phyloP scores from a whole-genome alignment of 1,140 invertebrate genomes.

The Onthophagus taurus region DNA sequence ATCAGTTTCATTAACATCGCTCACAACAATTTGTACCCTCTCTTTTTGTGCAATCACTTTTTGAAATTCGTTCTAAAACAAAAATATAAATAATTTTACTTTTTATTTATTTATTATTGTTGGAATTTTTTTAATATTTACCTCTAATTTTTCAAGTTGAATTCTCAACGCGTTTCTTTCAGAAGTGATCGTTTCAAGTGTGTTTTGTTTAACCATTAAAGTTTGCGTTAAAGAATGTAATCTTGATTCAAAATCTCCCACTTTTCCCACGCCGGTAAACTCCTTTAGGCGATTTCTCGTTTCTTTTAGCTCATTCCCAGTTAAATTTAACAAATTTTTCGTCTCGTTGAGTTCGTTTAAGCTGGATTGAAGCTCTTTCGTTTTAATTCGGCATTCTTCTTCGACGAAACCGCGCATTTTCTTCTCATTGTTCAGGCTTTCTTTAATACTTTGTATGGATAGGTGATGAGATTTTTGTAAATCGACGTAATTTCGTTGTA shows the following conservation, averaged over 20 bases:
- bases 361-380: slow-evolving; percentile 37
- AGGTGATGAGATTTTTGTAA: slow-evolving; percentile 25
- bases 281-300: slow-evolving; percentile 18
- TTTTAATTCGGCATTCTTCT: slow-evolving; percentile 46
- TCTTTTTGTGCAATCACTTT: slow-evolving; percentile 24
- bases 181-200: slow-evolving; percentile 63
- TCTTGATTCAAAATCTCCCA: slow-evolving; percentile 54
- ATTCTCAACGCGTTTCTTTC: slow-evolving; percentile 70
- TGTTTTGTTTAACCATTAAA: slow-evolving; percentile 70
- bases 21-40: slow-evolving; percentile 33
- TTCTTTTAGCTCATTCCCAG: slow-evolving; percentile 36
- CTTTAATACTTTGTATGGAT: slow-evolving; percentile 39
- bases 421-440: slow-evolving; percentile 46
- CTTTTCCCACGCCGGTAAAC: slow-evolving; percentile 1
- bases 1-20: slow-evolving; percentile 55
- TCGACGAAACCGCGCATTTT: slow-evolving; percentile 45
- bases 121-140: slow-evolving; percentile 29
- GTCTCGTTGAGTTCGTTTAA: slow-evolving; percentile 39
- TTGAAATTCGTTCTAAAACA: slow-evolving; percentile 28
- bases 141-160: slow-evolving; percentile 72
- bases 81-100: no score
- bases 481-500: slow-evolving; percentile 30
- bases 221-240: slow-evolving; percentile 65
- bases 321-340: slow-evolving; percentile 52
- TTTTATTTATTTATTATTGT: slow-evolving; percentile 1